These are phyloP conservation scores for Alcedo quadribrachys DNA, from an alignment of 2,797 vertebrate genomes.

Conservation along the genomic window DNA sequence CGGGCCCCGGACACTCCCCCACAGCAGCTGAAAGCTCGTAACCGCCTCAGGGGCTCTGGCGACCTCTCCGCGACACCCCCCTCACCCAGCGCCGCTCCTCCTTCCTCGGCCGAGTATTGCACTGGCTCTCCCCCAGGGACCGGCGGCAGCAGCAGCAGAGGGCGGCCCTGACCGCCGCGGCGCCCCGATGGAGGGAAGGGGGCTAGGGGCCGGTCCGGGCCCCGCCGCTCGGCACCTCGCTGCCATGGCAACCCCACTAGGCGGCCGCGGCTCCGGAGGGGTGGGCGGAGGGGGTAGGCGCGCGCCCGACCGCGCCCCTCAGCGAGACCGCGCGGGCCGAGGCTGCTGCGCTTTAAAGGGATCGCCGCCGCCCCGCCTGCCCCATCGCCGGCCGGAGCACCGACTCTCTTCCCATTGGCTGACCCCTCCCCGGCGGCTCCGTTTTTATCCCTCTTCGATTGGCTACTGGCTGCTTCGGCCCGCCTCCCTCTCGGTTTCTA, in stretches of 20 bases:
- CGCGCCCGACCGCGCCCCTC: not conserved
- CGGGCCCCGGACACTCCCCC: not conserved
- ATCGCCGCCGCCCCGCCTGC: not conserved
- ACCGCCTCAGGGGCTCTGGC: too few relatives aligned
- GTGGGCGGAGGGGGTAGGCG: fast-evolving
- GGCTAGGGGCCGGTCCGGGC: too few relatives aligned
- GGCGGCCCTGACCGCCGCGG: too few relatives aligned
- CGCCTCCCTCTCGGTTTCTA: not conserved
- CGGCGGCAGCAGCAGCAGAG: too few relatives aligned
- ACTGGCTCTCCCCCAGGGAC: too few relatives aligned
- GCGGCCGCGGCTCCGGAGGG: too few relatives aligned
- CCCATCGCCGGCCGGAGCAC: not conserved
- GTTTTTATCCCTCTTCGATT: not conserved
- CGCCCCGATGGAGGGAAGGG: too few relatives aligned
- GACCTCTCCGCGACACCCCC: not conserved
- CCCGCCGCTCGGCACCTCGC: too few relatives aligned
- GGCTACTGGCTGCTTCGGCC: fast-evolving
- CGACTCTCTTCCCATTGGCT: not conserved
- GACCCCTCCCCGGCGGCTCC: not conserved
- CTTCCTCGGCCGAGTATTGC: fast-evolving
- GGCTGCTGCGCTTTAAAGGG: not conserved
- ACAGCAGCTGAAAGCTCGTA: not conserved
- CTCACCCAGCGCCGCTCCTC: not conserved
- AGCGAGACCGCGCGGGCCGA: fast-evolving
- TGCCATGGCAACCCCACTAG: not conserved